Base-by-base conservation (phyloP, 1,140 invertebrate species). In the Drosophila grimshawi region DNA sequence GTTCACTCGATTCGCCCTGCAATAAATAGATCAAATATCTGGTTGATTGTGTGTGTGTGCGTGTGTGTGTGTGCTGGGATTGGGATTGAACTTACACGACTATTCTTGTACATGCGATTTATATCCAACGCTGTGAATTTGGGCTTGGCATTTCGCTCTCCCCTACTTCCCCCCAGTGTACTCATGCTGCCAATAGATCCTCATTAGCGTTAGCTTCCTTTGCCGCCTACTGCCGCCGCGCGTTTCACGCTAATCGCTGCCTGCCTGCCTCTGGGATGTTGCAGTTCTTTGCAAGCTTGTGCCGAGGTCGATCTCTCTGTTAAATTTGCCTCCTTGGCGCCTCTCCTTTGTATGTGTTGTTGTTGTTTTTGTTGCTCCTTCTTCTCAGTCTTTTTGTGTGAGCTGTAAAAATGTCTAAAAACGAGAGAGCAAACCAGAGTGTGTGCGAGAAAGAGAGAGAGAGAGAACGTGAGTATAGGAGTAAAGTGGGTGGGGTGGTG, bases 101-200 rank as follows among this genome's bases (percentile, higher is more conserved):
- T 96, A 93, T 95, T 96, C 94, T 97, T 97, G 94, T 98, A 98
- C 93, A 98, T 95, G 94, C 95, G 98, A 96, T 99, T 99, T 95
- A 99, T 98, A 95, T 99, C 97, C 94, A 98, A 95, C 93, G 97
- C 96, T 94, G 97, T 97, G 95, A 96, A 99, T 95, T 98, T 98
- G 93, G 95, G 95, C 95, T 98, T 98, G 91, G 92, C 92, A 92
- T 92, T 91, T 91, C 92, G 92, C 92, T 92, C 92, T 91, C 92
- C 94, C 95, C 95, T 96, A 97, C 97, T 96, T 97, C 97, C 96
- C 96, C 97, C 95, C 95, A 96, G 94, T 95, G 96, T 95, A 95
- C 96, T 97, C 96, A 97, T 97, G 94, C 95, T 97, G 96, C 95
- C 95, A 92, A 90, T 90, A 91, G 91, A 92, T 92, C 92, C 88